These are phyloP conservation scores for Phainopepla nitens DNA, from an alignment of 2,113 vertebrate species.

Conservation along the genomic window DNA sequence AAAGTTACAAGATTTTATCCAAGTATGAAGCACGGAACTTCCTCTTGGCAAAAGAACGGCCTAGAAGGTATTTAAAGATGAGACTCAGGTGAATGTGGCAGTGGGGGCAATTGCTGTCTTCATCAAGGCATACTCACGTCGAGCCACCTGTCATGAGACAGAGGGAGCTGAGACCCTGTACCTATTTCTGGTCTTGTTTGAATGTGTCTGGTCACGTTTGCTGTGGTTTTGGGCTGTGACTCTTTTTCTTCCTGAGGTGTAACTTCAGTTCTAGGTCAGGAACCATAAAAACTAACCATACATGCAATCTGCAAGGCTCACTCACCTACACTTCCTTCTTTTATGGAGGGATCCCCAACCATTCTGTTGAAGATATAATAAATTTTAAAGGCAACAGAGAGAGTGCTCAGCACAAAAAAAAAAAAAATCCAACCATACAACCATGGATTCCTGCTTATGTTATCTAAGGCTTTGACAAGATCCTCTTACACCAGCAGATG, in stretches of 20 bases:
- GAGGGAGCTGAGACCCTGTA: neutral
- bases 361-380: neutral
- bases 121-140: neutral
- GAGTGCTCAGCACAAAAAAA: neutral
- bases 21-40: neutral
- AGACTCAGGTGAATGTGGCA: neutral
- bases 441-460: rapidly evolving
- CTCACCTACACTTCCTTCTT: rapidly evolving
- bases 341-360: neutral
- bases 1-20: neutral
- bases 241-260: neutral
- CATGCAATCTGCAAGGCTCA: neutral
- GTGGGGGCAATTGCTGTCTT: neutral
- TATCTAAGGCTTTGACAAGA: neutral
- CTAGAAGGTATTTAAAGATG: neutral
- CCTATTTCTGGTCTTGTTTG: neutral
- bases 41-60: neutral
- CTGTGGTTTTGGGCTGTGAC: neutral
- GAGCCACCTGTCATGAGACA: neutral
- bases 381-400: neutral
- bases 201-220: neutral
- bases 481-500: neutral
- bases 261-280: neutral
- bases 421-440: neutral
- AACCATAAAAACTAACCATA: neutral